A percentile compares a stretch with the other conserved stretches of the same genome.
Conservation (phyloP, 2,888 invertebrate genomes). For the Pandemis heparana region DNA sequence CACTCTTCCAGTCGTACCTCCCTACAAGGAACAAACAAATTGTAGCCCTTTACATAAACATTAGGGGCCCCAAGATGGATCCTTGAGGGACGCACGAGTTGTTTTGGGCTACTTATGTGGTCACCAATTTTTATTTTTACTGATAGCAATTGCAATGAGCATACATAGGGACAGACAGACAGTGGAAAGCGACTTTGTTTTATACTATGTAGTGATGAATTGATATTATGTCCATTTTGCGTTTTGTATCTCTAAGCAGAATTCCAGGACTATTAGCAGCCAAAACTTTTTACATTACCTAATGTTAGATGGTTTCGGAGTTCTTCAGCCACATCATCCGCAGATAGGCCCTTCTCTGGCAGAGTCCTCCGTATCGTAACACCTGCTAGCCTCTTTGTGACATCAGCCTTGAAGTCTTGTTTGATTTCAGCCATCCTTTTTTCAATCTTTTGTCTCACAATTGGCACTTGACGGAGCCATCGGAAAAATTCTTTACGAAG, state of each 20-base stretch:
- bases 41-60: too few relatives aligned
- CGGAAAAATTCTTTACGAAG: constrained; percentile 90
- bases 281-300: constrained; percentile 76
- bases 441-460: constrained; percentile 89
- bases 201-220: too few relatives aligned
- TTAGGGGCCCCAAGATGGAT: too few relatives aligned
- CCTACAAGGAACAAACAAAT: constrained; percentile 74
- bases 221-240: too few relatives aligned
- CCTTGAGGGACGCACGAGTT: too few relatives aligned
- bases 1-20: constrained; percentile 92
- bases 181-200: too few relatives aligned
- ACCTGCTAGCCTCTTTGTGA: constrained; percentile 87
- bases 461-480: constrained; percentile 90
- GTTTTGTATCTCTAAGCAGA: too few relatives aligned
- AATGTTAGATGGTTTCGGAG: constrained; percentile 89
- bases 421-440: constrained; percentile 88
- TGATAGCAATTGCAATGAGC: too few relatives aligned
- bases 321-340: constrained; percentile 88
- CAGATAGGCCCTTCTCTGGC: constrained; percentile 87
- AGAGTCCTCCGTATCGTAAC: constrained; percentile 87
- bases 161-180: too few relatives aligned
- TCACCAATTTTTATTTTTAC: too few relatives aligned
- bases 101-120: too few relatives aligned
- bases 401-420: constrained; percentile 88
- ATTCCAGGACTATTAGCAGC: too few relatives aligned